Conservation (phyloP, 2,797 vertebrate genomes). For the Leptatherina wallacei region DNA sequence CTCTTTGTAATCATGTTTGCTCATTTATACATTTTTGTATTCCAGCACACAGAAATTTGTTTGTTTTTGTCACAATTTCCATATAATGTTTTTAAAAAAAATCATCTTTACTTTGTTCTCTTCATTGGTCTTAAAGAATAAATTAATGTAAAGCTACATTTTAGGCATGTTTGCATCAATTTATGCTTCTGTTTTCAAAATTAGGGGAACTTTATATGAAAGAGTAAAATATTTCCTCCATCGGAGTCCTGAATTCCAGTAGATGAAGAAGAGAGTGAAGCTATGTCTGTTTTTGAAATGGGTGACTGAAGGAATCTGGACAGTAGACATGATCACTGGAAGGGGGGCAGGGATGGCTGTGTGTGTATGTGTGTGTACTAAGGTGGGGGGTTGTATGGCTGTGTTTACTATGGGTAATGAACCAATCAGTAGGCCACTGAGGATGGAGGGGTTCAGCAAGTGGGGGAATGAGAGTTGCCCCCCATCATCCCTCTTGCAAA, state of each 20-base stretch:
- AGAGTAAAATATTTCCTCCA: constrained; percentile 10
- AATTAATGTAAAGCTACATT: not conserved
- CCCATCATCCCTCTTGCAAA: constrained; percentile 49
- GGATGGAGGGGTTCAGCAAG: constrained; percentile 47
- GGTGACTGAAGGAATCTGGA: constrained; percentile 64
- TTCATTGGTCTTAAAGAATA: not conserved
- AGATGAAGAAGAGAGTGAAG: constrained; percentile 29
- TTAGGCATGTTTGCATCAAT: not conserved
- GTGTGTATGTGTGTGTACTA: constrained; percentile 29
- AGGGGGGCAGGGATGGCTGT: constrained; percentile 37
- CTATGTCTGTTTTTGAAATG: constrained; percentile 18
- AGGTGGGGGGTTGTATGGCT: constrained; percentile 38
- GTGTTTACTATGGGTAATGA: constrained; percentile 72
- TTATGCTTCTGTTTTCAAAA: not conserved
- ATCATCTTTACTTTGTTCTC: not conserved
- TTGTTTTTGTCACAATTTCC: not conserved
- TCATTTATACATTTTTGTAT: not conserved
- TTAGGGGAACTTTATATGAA: not conserved
- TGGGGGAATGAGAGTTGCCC: constrained; percentile 35
- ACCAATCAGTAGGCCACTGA: constrained; percentile 67
- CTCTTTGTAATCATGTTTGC: not conserved
- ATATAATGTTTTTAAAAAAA: not conserved
- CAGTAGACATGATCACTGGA: constrained; percentile 34
- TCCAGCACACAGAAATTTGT: not conserved
- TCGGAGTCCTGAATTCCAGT: constrained; percentile 18